Evolutionary conservation across 2,113 vertebrate genomes (phyloP).

Genomic region (Scolopax mira): DNA sequence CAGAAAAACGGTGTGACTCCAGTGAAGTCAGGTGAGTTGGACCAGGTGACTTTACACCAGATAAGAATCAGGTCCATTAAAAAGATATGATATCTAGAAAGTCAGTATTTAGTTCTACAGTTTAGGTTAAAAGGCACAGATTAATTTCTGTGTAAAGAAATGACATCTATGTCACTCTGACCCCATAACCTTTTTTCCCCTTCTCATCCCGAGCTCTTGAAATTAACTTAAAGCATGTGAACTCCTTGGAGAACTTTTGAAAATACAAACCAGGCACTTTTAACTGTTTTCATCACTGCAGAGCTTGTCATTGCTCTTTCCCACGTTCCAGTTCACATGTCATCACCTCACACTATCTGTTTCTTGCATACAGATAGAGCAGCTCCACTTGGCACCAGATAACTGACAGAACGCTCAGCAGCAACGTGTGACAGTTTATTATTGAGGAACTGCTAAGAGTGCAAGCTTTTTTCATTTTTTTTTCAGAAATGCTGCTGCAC

Average conservation of each 20-base stretch:
- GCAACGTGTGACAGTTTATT: not conserved
- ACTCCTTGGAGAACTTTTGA: not conserved
- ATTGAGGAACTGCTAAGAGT: not conserved
- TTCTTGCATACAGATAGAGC: not conserved
- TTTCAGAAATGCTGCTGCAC: not conserved
- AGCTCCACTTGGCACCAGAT: not conserved
- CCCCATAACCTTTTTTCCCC: not conserved
- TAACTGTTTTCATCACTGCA: not conserved
- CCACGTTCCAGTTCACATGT: not conserved
- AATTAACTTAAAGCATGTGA: accelerated
- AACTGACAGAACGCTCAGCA: not conserved
- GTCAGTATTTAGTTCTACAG: not conserved
- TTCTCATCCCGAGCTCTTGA: not conserved
- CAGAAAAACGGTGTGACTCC: not conserved
- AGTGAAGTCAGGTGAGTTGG: not conserved
- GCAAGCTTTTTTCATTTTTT: not conserved
- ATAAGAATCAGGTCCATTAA: not conserved
- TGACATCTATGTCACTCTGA: not conserved
- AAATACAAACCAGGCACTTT: not conserved
- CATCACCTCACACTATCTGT: not conserved
- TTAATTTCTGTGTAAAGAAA: not conserved
- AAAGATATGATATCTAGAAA: not conserved
- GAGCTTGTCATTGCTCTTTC: not conserved
- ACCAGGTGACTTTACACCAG: not conserved
- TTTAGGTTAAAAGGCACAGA: not conserved